Evolutionary conservation across 2,797 vertebrate genomes (phyloP), one percentile per base, ranked within the genome.

Genomic region (Tympanoctomys barrerae): DNA sequence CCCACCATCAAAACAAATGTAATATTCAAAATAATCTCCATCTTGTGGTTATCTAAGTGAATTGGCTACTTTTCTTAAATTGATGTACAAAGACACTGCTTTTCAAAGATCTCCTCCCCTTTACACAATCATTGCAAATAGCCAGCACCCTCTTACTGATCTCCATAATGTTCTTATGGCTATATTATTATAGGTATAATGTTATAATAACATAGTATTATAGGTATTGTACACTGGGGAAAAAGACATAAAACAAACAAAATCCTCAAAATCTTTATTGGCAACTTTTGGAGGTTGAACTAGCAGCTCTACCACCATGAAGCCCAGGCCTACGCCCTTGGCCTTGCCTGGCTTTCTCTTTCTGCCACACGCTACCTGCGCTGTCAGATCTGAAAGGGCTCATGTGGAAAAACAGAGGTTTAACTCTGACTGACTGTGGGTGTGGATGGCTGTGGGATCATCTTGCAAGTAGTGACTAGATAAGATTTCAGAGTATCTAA

Each of bases 51-150:
- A 2, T 78, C 82, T 92, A 86, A 75, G 88, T 75, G 33, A 79
- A 87, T 57, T 73, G 36, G 5, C 21, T 89, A 24, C 39, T 94
- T 90, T 87, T 61, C 77, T 94, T 81, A 81, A 94, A 61, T 39
- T 39, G 10, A 14, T 92, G 8, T 84, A 19, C 49, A 64, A 52
- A 46, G 70, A 71, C 61, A 42, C 22, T 62, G n/a, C 24, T 91
- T 87, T 62, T 64, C 31, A 36, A 70, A 62, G 8, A 0, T 46
- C 80, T 73, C 83, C 71, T 87, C 80, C 49, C 91, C 59, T 8
- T 81, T 87, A 85, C 14, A 39, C 24, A 59, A 87, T 46, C 61
- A 83, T 39, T 79, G 90, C 21, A 92, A 75, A 52, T 22, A 75
- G 36, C 86, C 61, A 86, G 39, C 22, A 68, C 16, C 16, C 14